These are phyloP conservation scores for Dicrurus megarhynchus DNA, from an alignment of 2,113 vertebrate species.

Conservation along the genomic window DNA sequence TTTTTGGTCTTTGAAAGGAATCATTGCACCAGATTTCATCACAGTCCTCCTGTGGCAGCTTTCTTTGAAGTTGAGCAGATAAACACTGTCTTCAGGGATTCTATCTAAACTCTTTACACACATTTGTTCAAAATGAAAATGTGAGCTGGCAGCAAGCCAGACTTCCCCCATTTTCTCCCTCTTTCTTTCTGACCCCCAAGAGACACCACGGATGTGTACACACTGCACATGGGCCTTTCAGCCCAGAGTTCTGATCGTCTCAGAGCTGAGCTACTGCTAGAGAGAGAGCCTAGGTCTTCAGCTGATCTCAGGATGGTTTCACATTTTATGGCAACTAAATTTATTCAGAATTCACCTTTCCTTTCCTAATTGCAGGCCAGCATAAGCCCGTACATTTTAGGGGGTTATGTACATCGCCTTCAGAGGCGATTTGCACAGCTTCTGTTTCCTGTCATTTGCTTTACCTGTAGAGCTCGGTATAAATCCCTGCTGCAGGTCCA, in stretches of 20 bases:
- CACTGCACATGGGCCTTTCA: not conserved
- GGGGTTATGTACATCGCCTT: fast-evolving
- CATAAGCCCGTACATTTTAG: not conserved
- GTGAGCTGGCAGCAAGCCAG: not conserved
- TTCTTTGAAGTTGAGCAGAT: constrained; percentile 5
- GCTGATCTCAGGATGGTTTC: not conserved
- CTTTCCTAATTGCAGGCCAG: not conserved
- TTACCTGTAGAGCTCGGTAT: not conserved
- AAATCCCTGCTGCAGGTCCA: not conserved
- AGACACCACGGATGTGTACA: not conserved
- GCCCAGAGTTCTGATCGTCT: not conserved
- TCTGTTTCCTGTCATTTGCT: not conserved
- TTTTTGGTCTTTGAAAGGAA: not conserved
- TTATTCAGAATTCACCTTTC: not conserved
- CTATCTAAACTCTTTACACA: constrained; percentile 5
- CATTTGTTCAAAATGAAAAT: constrained; percentile 25
- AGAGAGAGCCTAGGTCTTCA: not conserved
- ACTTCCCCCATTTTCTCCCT: not conserved
- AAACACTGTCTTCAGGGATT: not conserved
- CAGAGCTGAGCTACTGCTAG: not conserved
- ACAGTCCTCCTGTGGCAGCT: not conserved
- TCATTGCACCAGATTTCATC: constrained; percentile 21
- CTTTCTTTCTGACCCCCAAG: not conserved
- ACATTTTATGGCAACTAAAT: not conserved
- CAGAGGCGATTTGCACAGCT: not conserved